Conservation (phyloP, 2,888 invertebrate species). For the Drosophila austrosaltans region DNA sequence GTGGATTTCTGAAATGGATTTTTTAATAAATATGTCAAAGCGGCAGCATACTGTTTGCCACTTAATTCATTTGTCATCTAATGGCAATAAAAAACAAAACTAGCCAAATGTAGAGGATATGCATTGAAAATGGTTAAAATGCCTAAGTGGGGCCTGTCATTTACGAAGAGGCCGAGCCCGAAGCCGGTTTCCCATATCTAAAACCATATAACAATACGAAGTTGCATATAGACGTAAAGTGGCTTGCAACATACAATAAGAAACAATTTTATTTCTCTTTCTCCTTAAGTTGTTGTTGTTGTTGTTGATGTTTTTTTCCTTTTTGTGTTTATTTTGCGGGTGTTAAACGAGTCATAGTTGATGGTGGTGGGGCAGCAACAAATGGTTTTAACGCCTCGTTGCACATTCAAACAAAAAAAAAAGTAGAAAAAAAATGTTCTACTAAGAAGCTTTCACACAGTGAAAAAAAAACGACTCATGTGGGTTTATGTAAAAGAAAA, state of each 20-base stretch:
- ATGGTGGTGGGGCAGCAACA: slow-evolving; percentile 50
- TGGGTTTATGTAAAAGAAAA: too few species aligned
- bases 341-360: slow-evolving; percentile 18
- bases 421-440: slow-evolving; percentile 45
- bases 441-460: neutral
- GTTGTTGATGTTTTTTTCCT: neutral
- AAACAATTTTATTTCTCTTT: slow-evolving; percentile 42
- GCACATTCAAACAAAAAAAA: slow-evolving; percentile 55
- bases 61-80: slow-evolving; percentile 63
- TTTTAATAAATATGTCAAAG: slow-evolving; percentile 62
- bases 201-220: slow-evolving; percentile 65
- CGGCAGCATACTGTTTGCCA: slow-evolving; percentile 45
- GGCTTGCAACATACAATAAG: neutral
- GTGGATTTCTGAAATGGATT: slow-evolving; percentile 30
- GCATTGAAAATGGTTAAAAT: slow-evolving; percentile 53
- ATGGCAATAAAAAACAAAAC: slow-evolving; percentile 53
- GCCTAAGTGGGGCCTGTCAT: slow-evolving; percentile 22
- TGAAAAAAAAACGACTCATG: slow-evolving; percentile 31
- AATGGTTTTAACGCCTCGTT: slow-evolving; percentile 75
- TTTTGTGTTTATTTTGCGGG: slow-evolving; percentile 35
- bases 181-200: slow-evolving; percentile 33
- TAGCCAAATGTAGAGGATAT: slow-evolving; percentile 48
- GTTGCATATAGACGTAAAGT: slow-evolving; percentile 46
- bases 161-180: neutral
- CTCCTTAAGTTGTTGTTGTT: neutral